Base-by-base conservation (phyloP, 2,113 vertebrate species). In the Hassar affinis region DNA sequence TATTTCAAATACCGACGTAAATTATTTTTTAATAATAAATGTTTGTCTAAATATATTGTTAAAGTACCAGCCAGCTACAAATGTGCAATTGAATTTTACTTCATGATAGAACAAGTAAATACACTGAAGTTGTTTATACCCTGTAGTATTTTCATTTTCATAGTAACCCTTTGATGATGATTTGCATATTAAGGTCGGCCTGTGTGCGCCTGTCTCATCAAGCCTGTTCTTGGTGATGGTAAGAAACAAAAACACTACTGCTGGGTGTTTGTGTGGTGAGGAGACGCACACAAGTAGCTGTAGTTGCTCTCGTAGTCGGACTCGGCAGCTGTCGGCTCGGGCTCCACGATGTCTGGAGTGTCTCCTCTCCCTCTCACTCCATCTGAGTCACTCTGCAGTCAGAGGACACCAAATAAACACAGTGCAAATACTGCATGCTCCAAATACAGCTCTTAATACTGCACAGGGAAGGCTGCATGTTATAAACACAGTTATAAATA, bases 281-380 rank as follows among this genome's bases (percentile, higher is more conserved):
- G 90, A 38, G 72, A 85, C 94, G 45, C 87, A 95, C 94, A 90
- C 83, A 95, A 86, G 54, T 95, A 95, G 90, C 93, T 94, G 92
- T 94, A 94, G 33, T 93, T 93, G 87, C 90, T 93, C 83, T 95
- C 94, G 80, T 93, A 92, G 86, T 94, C 94, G 0, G 94, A 92
- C 30, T 89, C 0, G 0, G 88, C 89, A 27, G 85, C 90, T 22
- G 93, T 94, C 14, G 92, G 91, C 25, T 94, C 92, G 4, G 91
- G 87, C 1, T 87, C 86, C 27, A 20, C 72, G 51, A 85, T 47
- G 69, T 87, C 86, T 4, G 86, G 86, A 38, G 86, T 83, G 77
- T 87, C 86, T 33, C 86, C 86, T 71, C 86, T 71, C 12, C 51
- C 59, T 80, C 30, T 42, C 74, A 15, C 6, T 59, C 69, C 14